Percentiles rank a stretch among this genome's conserved stretches.
Conservation (phyloP, 2,888 invertebrate species). For the Ashinkailepas kermadecensis region DNA sequence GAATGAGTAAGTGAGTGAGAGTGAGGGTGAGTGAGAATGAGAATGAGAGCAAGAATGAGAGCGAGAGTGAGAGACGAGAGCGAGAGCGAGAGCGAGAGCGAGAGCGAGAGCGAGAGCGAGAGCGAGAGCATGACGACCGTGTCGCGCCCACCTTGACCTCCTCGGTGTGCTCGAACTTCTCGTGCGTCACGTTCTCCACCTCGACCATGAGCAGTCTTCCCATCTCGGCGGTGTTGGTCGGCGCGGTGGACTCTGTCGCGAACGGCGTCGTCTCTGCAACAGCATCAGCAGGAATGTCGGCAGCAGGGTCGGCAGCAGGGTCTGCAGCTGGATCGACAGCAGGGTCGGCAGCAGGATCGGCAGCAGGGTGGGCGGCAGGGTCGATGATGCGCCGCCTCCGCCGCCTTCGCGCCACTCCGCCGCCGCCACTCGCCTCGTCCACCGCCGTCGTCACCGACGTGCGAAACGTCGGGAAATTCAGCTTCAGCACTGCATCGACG, state of each 20-base stretch:
- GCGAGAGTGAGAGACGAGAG: too few relatives aligned
- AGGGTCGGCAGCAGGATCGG: not conserved
- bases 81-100: too few relatives aligned
- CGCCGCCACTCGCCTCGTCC: not conserved
- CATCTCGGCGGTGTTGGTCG: not conserved
- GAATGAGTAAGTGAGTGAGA: too few relatives aligned
- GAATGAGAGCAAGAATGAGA: too few relatives aligned
- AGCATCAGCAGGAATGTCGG: too few relatives aligned
- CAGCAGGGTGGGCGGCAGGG: not conserved
- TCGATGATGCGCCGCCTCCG: not conserved
- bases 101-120: too few relatives aligned
- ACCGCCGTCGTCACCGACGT: not conserved
- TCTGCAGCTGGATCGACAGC: not conserved
- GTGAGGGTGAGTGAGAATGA: too few relatives aligned
- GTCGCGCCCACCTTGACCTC: conserved; percentile 67
- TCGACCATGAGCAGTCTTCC: conserved; percentile 72
- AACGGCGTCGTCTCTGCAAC: too few relatives aligned
- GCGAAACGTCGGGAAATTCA: conserved; percentile 11
- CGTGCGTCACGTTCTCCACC: conserved; percentile 83
- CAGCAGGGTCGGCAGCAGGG: too few relatives aligned
- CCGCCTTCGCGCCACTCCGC: not conserved
- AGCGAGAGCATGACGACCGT: too few relatives aligned
- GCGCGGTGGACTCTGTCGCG: not conserved
- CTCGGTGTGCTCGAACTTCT: conserved; percentile 80
- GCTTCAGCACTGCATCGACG: not conserved